phyloP scores from a whole-genome alignment of 2,888 invertebrate species.

The Heterodera filipjevi region DNA sequence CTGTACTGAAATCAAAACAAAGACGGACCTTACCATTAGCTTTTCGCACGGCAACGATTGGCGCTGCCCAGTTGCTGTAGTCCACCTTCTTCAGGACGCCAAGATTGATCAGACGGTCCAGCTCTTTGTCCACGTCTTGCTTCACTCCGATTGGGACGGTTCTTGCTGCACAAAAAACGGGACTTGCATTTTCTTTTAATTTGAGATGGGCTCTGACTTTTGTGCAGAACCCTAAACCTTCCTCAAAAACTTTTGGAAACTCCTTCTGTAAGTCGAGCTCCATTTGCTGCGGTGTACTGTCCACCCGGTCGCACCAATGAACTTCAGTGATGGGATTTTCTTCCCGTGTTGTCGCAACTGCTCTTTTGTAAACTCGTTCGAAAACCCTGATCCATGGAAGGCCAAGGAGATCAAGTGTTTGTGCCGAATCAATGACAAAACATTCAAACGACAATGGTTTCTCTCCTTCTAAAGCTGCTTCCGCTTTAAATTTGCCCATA shows the following conservation, averaged over 20 bases:
- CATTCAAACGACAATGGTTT: too few relatives aligned
- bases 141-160: conserved; percentile 41
- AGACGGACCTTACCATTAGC: conserved; percentile 39
- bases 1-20: conserved; percentile 43
- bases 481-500: too few relatives aligned
- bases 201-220: conserved; percentile 35
- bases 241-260: conserved; percentile 28
- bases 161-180: conserved; percentile 42
- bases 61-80: conserved; percentile 47
- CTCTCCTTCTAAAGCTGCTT: too few relatives aligned
- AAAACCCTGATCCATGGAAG: too few relatives aligned
- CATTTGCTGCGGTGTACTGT: too few relatives aligned
- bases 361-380: too few relatives aligned
- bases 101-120: conserved; percentile 36
- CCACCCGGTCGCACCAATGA: too few relatives aligned
- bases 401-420: too few relatives aligned
- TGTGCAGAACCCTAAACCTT: conserved; percentile 35
- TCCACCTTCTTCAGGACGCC: conserved; percentile 38
- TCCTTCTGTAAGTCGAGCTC: too few relatives aligned
- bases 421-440: too few relatives aligned
- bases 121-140: conserved; percentile 39
- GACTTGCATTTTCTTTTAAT: conserved; percentile 37
- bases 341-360: too few relatives aligned
- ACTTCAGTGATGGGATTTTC: too few relatives aligned
- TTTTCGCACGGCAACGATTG: conserved; percentile 46